Evolutionary conservation across 2,888 invertebrate genomes (phyloP).

Genomic region (Drosophila colorata): DNA sequence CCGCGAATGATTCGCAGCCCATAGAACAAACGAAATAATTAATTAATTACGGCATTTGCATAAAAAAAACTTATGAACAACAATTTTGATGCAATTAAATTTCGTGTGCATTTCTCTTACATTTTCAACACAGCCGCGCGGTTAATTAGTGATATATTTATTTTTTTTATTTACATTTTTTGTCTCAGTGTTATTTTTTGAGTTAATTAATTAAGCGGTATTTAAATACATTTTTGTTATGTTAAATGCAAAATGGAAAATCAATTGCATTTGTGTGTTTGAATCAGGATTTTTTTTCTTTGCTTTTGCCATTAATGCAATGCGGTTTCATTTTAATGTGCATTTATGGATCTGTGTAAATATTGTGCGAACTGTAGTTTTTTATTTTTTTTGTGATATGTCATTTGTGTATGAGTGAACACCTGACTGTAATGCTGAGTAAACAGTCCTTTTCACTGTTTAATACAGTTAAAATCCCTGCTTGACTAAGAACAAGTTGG

Average conservation of each 20-base stretch:
- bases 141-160: slow-evolving; percentile 34
- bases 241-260: slow-evolving; percentile 8
- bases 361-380: not conserved
- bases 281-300: not conserved
- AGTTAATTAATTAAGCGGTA: slow-evolving; percentile 31
- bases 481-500: too few relatives aligned
- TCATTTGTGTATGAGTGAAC: not conserved
- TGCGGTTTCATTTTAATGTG: slow-evolving; percentile 21
- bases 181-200: slow-evolving; percentile 1
- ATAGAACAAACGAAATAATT: slow-evolving; percentile 18
- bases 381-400: too few relatives aligned
- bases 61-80: slow-evolving; percentile 30
- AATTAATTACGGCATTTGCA: slow-evolving; percentile 45
- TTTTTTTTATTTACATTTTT: slow-evolving; percentile 10
- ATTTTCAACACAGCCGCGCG: slow-evolving; percentile 30
- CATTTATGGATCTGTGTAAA: slow-evolving; percentile 5
- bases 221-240: slow-evolving; percentile 6
- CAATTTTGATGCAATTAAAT: slow-evolving; percentile 53
- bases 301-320: slow-evolving; percentile 10
- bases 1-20: not conserved
- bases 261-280: slow-evolving; percentile 28
- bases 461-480: not conserved
- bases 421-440: too few relatives aligned
- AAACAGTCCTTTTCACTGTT: not conserved
- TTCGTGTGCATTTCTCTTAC: slow-evolving; percentile 17